Conservation (phyloP, 2,113 vertebrate species). For the Litocranius walleri region DNA sequence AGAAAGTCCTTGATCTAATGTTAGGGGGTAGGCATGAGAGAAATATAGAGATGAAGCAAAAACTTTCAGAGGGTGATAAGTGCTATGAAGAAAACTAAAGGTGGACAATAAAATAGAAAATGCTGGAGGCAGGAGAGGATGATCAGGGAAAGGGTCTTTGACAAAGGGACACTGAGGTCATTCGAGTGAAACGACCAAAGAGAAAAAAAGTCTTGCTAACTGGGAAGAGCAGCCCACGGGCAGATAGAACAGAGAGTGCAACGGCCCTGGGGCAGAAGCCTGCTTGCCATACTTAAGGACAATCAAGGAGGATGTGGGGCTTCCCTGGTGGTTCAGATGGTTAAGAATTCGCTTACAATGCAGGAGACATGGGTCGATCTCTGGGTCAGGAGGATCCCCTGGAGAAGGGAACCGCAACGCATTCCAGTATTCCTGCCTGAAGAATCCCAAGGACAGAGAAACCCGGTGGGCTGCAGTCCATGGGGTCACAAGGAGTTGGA, state of each 20-base stretch:
- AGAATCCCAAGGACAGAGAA: not conserved
- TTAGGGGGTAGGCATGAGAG: fast-evolving
- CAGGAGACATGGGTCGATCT: not conserved
- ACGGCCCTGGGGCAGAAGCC: not conserved
- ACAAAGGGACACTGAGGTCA: not conserved
- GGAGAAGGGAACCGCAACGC: not conserved
- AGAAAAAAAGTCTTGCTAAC: not conserved
- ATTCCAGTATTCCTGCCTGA: not conserved
- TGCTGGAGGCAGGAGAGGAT: not conserved
- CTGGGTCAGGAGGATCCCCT: not conserved
- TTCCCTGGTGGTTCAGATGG: not conserved
- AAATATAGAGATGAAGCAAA: not conserved
- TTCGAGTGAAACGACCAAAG: fast-evolving
- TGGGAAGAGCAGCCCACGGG: fast-evolving
- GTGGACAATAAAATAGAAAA: not conserved
- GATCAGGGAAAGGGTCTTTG: not conserved
- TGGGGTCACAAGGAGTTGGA: not conserved
- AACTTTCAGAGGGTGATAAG: not conserved
- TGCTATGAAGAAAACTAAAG: not conserved
- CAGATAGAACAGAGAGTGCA: not conserved
- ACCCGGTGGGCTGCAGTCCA: not conserved
- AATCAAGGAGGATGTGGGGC: fast-evolving
- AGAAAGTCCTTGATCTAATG: not conserved
- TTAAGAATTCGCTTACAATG: not conserved
- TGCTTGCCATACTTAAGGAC: fast-evolving